Conservation (phyloP, 2,797 vertebrate genomes). For the Halcyon leucocephala region DNA sequence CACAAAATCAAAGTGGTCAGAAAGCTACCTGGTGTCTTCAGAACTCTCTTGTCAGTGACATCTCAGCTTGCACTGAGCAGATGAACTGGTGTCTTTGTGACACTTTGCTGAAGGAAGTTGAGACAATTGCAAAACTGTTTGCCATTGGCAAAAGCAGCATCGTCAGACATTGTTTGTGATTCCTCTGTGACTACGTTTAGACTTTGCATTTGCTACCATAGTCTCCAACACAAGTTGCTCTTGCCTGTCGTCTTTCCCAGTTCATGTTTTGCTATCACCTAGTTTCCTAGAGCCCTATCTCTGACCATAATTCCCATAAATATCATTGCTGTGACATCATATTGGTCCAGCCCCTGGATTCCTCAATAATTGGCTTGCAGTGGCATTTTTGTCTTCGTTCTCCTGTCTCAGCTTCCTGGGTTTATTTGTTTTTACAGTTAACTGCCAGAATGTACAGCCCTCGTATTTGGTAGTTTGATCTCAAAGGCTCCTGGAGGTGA, state of each 20-base stretch:
- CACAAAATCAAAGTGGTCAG: neutral
- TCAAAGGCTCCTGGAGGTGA: neutral
- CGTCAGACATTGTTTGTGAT: rapidly evolving
- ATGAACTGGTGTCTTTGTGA: neutral
- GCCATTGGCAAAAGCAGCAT: neutral
- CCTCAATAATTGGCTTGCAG: neutral
- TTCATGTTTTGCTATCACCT: neutral
- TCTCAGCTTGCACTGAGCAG: neutral
- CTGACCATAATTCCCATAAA: neutral
- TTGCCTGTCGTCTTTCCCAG: neutral
- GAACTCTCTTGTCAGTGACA: neutral
- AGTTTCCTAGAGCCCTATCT: neutral
- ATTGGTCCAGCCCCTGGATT: neutral
- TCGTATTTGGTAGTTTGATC: neutral
- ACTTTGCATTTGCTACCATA: neutral
- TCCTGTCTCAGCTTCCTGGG: neutral
- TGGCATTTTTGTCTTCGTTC: neutral
- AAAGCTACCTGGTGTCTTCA: neutral
- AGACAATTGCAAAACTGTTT: neutral
- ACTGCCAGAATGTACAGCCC: neutral
- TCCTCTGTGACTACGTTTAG: neutral
- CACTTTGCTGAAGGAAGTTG: no score
- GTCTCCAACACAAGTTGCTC: neutral
- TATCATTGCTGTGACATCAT: neutral
- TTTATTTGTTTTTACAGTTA: neutral